A percentile compares a stretch with the other conserved stretches of the same genome.
These are phyloP conservation scores for Zoanthus sociatus DNA, from an alignment of 92 coral and sea anemone species.

Conservation along the genomic window DNA sequence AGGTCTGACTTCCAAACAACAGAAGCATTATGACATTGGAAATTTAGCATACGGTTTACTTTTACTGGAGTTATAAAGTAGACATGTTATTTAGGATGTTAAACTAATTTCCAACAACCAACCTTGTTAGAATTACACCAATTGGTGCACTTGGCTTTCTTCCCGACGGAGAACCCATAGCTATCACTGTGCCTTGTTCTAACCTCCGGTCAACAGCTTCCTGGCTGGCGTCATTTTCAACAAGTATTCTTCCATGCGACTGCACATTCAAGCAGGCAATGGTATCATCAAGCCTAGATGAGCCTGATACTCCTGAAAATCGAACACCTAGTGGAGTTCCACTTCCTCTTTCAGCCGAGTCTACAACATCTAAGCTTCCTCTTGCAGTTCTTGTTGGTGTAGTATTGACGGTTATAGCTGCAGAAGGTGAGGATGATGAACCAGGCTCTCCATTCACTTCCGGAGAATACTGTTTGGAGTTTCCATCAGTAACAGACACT, in stretches of 20 bases:
- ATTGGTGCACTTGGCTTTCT: conserved; percentile 53
- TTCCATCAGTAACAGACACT: conserved; percentile 49
- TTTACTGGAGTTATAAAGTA: too few species aligned
- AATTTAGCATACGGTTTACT: too few species aligned
- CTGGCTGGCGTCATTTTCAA: conserved; percentile 21
- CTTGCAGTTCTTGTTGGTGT: conserved; percentile 49
- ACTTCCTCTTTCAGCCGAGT: conserved; percentile 44
- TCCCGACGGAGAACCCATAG: conserved; percentile 27
- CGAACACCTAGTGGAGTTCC: conserved; percentile 86
- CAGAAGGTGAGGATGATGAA: conserved; percentile 64
- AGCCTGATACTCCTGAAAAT: conserved; percentile 52
- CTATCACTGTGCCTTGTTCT: conserved; percentile 18
- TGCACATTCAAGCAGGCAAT: conserved; percentile 73
- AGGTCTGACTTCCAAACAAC: too few species aligned
- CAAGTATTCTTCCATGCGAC: not conserved
- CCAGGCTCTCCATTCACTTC: conserved; percentile 62
- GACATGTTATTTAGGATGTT: not conserved
- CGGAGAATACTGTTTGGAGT: conserved; percentile 48
- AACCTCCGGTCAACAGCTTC: conserved; percentile 19
- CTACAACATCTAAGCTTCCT: conserved; percentile 9
- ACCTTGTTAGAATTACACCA: conserved; percentile 75
- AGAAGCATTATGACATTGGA: too few species aligned
- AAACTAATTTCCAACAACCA: not conserved
- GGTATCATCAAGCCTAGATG: conserved; percentile 60
- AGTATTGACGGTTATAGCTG: conserved; percentile 46